Conservation (phyloP, 2,797 vertebrate species). For the Darevskia nairensis region DNA sequence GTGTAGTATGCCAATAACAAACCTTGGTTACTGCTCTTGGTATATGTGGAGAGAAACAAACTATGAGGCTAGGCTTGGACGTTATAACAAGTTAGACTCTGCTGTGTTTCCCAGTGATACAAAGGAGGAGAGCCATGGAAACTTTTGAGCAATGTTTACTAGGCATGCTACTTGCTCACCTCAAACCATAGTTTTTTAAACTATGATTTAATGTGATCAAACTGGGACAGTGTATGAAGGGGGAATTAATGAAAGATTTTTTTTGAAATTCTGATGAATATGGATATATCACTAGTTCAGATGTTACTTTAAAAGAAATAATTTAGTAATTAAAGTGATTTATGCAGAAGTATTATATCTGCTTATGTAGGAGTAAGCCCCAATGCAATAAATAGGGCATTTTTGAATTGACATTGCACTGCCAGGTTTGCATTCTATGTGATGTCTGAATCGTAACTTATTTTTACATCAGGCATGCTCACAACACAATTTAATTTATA, state of each 20-base stretch:
- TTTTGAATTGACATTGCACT: background rate
- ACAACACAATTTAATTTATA: conserved; percentile 50
- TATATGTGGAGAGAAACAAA: too few species aligned
- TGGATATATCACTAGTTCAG: background rate
- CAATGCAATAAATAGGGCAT: background rate
- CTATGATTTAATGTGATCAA: too few species aligned
- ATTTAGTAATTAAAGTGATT: background rate
- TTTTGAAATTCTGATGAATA: background rate
- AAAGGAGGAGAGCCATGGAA: too few species aligned
- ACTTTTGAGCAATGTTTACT: too few species aligned
- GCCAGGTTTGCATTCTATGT: background rate
- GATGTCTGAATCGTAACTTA: background rate
- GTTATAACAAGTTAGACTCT: too few species aligned
- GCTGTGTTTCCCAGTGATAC: too few species aligned
- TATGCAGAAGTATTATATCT: background rate
- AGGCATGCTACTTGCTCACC: too few species aligned
- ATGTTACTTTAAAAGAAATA: background rate
- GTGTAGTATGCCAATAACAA: too few species aligned
- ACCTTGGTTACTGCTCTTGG: too few species aligned
- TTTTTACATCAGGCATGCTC: conserved; percentile 43
- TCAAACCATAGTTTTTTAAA: too few species aligned
- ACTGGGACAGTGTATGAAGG: background rate
- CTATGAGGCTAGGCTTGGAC: too few species aligned
- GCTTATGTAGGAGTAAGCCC: background rate
- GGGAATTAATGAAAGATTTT: background rate